Evolutionary conservation across 2,113 vertebrate species (phyloP).

Genomic region (Psettodes erumei): DNA sequence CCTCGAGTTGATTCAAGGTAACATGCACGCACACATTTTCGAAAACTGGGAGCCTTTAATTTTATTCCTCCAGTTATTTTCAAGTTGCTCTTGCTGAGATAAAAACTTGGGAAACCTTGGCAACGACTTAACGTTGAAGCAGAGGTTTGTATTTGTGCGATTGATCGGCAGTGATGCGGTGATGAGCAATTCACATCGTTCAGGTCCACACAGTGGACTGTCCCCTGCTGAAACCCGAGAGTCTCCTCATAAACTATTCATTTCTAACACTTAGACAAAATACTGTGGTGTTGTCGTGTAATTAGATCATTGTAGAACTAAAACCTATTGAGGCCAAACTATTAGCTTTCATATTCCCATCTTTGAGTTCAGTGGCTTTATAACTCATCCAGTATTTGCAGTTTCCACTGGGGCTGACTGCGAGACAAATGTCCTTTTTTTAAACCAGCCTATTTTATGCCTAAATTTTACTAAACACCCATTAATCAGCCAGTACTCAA

Average conservation of each 20-base stretch:
- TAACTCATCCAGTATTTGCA: not conserved
- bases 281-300: slow-evolving; percentile 8
- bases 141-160: not conserved
- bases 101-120: not conserved
- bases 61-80: too few species aligned
- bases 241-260: slow-evolving; percentile 55
- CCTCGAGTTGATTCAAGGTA: not conserved
- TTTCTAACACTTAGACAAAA: slow-evolving; percentile 45
- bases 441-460: not conserved
- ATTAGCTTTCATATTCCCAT: not conserved
- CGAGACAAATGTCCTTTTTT: not conserved
- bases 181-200: not conserved
- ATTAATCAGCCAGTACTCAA: not conserved
- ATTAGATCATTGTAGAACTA: slow-evolving; percentile 11
- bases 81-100: not conserved
- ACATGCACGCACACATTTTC: not conserved
- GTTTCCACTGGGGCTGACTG: not conserved
- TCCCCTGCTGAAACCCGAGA: slow-evolving; percentile 15
- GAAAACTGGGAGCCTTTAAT: too few species aligned
- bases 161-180: too few species aligned
- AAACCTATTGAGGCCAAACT: slow-evolving; percentile 16
- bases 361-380: not conserved
- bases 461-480: not conserved
- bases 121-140: not conserved
- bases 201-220: not conserved